Evolutionary conservation across 2,113 vertebrate genomes (phyloP).

Genomic region (Thamnophis sirtalis): DNA sequence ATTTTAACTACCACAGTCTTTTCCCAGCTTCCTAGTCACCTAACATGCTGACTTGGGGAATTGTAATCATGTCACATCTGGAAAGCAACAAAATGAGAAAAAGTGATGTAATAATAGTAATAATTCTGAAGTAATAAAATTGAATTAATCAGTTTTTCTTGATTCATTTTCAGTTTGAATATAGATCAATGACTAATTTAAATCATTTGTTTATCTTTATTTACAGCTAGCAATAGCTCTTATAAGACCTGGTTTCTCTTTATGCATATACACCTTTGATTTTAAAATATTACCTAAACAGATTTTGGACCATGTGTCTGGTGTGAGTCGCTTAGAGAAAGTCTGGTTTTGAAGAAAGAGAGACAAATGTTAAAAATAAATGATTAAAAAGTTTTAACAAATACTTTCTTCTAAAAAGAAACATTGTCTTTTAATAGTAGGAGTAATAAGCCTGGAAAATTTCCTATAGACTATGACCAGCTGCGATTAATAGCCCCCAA

Average conservation of each 20-base stretch:
- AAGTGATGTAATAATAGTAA: neutral
- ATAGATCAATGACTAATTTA: neutral
- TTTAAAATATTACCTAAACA: neutral
- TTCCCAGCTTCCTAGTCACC: neutral
- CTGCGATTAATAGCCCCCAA: constrained; percentile 21
- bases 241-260: neutral
- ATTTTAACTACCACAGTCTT: neutral
- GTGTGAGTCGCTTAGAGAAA: neutral
- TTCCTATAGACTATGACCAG: constrained; percentile 21
- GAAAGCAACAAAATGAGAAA: neutral
- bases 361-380: neutral
- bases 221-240: neutral
- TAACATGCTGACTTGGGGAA: neutral
- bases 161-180: neutral
- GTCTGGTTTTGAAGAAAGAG: neutral
- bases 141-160: neutral
- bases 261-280: neutral
- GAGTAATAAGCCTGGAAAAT: neutral
- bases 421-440: constrained; percentile 8
- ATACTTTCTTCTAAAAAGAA: neutral
- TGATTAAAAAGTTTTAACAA: neutral
- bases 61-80: neutral
- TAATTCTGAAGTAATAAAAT: neutral
- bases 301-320: neutral
- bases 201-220: neutral